Evolutionary conservation across 2,888 invertebrate species (phyloP), one percentile per base, ranked within the genome.

Genomic region (Amiota mariae): DNA sequence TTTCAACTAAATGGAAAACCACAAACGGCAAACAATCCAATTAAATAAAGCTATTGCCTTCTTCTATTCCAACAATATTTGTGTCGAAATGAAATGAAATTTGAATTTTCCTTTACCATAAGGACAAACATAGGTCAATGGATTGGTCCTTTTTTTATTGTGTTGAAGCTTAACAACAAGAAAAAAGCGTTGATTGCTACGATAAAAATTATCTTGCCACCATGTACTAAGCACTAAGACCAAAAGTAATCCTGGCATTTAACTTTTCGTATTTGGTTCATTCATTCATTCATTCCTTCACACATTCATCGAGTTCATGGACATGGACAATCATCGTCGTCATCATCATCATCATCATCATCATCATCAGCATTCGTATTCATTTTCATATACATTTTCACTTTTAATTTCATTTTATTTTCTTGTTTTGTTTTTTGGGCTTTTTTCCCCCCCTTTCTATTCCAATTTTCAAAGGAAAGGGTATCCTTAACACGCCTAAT

Each of bases 401-500:
- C 54, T 68, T 68, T 68, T 68, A 51, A 68, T 68, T 68, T 68
- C 24, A 68, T 68, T 68, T 68, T 51, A 68, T 68, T n/a, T 15
- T 15, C 20, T 59, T 6, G 47, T 68, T 68, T 68, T 68, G 54
- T 68, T 67, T 67, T 8, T 11, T 67, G 11, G 15, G 6, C 8
- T 36, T 36, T 6, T 36, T 36, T 24, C 3, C 8, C 8, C 36
- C 8, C 36, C 8, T 36, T 59, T 59, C 24, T 20, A 3, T 59
- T 59, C 2, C 20, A 20, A 20, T 59, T 20, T 59, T 24, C 54
- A 54, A n/a, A 54, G 54, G 54, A 54, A 54, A 54, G n/a, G 54
- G 13, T n/a, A 54, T 12, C 13, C n/a, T n/a, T 54, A 8, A 46
- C 18, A 36, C 63, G 36, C 46, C 63, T 63, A 63, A 63, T 63